A percentile compares a stretch with the other conserved stretches of the same genome.
phyloP scores from a whole-genome alignment of 2,888 invertebrate genomes.

The Mythimna impura region DNA sequence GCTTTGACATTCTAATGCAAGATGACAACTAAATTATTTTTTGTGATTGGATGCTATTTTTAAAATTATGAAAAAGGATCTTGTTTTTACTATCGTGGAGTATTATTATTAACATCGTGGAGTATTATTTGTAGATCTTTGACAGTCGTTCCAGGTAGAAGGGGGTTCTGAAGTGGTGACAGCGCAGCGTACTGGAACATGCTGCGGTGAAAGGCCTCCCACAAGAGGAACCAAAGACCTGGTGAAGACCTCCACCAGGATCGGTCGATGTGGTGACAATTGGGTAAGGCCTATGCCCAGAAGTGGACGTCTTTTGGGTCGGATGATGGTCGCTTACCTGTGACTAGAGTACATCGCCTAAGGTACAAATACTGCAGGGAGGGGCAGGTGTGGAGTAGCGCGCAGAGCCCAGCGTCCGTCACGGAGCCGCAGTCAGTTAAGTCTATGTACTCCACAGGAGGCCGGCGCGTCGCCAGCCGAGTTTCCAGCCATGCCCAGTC shows the following conservation, averaged over 20 bases:
- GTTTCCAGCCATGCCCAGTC: conserved; percentile 92
- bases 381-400: conserved; percentile 96
- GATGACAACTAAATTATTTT: too few species aligned
- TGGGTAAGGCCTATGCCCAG: background rate
- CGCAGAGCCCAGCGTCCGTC: conserved; percentile 95
- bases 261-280: background rate
- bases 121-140: too few species aligned
- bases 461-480: conserved; percentile 90
- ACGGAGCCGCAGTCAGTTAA: conserved; percentile 96
- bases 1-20: too few species aligned
- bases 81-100: too few species aligned
- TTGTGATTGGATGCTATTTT: too few species aligned
- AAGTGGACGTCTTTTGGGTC: background rate
- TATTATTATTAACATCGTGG: too few species aligned
- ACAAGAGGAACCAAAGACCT: background rate
- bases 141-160: too few species aligned
- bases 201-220: background rate
- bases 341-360: conserved; percentile 96
- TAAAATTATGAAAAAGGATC: too few species aligned
- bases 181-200: too few species aligned
- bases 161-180: too few species aligned
- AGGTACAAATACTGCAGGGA: conserved; percentile 96
- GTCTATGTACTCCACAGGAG: conserved; percentile 96
- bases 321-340: conserved; percentile 89
- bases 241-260: background rate